These are phyloP conservation scores for Graptemys geographica DNA, from an alignment of 2,797 vertebrate genomes.

Conservation along the genomic window DNA sequence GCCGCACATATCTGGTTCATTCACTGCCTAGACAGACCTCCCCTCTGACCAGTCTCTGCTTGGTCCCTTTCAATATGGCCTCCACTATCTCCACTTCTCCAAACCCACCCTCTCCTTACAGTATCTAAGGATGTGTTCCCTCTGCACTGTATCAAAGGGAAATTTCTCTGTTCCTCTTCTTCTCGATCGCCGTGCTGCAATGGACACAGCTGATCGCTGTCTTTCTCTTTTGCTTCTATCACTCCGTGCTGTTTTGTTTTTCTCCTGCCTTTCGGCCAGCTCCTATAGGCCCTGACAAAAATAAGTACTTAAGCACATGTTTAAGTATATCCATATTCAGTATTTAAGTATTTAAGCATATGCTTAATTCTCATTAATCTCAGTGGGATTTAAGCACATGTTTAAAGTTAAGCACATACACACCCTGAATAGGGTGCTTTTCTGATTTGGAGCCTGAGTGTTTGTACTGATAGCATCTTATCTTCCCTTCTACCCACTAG, in stretches of 20 bases:
- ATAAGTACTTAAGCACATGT: neutral
- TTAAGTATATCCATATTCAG: neutral
- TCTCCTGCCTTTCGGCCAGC: neutral
- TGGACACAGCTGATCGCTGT: neutral
- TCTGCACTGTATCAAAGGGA: neutral
- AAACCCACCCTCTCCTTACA: neutral
- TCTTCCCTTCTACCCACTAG: neutral
- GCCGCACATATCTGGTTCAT: rapidly evolving
- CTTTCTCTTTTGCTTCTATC: neutral
- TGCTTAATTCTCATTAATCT: neutral
- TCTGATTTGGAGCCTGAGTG: neutral
- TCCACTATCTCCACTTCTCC: rapidly evolving
- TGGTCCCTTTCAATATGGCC: neutral
- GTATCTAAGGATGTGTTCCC: rapidly evolving
- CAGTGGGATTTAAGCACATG: neutral
- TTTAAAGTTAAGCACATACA: neutral
- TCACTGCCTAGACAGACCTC: neutral
- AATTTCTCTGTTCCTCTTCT: rapidly evolving
- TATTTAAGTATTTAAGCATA: neutral
- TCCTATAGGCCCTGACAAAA: neutral
- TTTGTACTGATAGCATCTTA: neutral
- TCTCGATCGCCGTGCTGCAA: rapidly evolving
- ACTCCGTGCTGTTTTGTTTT: neutral
- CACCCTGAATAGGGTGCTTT: neutral
- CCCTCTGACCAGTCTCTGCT: neutral